A percentile compares a stretch with the other conserved stretches of the same genome.
These are phyloP conservation scores for Stegostoma tigrinum DNA, from an alignment of 2,113 vertebrate genomes.

Conservation along the genomic window DNA sequence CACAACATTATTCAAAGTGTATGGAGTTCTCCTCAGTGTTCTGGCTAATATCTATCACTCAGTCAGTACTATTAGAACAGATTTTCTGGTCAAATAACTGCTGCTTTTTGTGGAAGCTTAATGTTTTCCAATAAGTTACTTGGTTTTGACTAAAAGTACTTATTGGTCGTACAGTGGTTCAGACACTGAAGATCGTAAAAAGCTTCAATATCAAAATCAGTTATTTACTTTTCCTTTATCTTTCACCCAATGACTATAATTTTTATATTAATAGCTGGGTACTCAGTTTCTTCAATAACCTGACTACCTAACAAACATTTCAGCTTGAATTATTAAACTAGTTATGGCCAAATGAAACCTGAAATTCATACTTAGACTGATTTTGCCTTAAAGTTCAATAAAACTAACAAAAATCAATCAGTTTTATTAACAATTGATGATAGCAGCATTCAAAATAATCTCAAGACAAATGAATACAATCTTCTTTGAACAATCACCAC, in stretches of 20 bases:
- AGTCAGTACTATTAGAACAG: not conserved
- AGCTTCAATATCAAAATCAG: not conserved
- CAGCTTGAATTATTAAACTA: not conserved
- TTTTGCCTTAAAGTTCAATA: not conserved
- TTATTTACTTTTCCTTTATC: not conserved
- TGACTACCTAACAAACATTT: not conserved
- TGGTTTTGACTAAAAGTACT: not conserved
- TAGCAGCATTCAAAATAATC: not conserved
- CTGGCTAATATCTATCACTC: not conserved
- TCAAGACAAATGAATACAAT: not conserved
- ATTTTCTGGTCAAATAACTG: no score
- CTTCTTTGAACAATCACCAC: not conserved
- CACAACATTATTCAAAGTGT: not conserved
- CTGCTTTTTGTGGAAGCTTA: no score
- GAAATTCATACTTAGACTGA: not conserved
- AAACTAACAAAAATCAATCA: not conserved
- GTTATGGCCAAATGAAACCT: not conserved
- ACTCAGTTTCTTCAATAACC: not conserved
- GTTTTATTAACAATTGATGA: not conserved
- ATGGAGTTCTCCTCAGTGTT: not conserved
- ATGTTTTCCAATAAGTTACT: no score
- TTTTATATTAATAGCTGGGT: not conserved
- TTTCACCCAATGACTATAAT: not conserved
- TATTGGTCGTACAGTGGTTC: not conserved
- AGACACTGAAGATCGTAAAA: not conserved